phyloP scores from a whole-genome alignment of 2,113 vertebrate genomes.

The Mesocricetus auratus region DNA sequence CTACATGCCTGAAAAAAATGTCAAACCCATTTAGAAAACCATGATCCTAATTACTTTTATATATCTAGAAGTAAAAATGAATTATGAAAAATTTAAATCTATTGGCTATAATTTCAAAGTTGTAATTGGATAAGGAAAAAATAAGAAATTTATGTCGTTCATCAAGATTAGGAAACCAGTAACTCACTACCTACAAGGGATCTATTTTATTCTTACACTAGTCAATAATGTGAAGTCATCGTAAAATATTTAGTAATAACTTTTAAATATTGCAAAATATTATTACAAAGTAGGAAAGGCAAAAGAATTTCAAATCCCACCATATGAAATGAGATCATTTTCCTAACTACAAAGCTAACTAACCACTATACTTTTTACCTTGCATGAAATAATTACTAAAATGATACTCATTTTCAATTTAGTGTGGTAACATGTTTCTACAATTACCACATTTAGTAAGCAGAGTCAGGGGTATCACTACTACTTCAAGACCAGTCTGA shows the following conservation, averaged over 20 bases:
- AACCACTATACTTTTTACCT: not conserved
- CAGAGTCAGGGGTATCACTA: not conserved
- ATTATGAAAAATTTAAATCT: not conserved
- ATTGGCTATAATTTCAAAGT: not conserved
- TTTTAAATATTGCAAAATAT: constrained; percentile 28
- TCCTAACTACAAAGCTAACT: not conserved
- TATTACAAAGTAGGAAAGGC: not conserved
- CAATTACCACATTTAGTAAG: not conserved
- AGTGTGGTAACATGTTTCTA: not conserved
- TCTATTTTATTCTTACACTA: not conserved
- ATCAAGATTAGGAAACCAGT: not conserved
- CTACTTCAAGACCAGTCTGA: not conserved
- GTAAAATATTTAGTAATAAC: not conserved
- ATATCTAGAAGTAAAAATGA: not conserved
- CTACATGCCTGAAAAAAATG: not conserved
- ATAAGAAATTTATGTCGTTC: not conserved
- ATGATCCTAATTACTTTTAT: not conserved
- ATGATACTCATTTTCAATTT: not conserved
- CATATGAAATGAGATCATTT: not conserved
- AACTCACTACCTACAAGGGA: constrained; percentile 19
- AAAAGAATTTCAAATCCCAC: not conserved
- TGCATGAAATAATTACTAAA: not conserved
- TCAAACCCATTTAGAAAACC: not conserved
- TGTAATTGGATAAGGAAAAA: not conserved
- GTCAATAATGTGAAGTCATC: not conserved